A percentile compares a stretch with the other conserved stretches of the same genome.
phyloP scores from a whole-genome alignment of 2,113 vertebrate genomes.

The Pteronura brasiliensis region DNA sequence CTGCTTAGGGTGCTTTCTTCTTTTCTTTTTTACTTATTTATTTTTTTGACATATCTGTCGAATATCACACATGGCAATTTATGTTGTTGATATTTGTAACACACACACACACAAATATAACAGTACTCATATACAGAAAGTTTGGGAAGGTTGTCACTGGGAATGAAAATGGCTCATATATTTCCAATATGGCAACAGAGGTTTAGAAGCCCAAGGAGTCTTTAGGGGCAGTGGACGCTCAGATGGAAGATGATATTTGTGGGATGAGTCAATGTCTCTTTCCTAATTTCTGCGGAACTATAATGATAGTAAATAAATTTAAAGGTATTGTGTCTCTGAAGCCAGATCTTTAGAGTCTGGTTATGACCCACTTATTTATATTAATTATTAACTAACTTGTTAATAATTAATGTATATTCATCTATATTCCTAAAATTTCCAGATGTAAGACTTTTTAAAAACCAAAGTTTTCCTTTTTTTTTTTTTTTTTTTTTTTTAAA shows the following conservation, averaged over 20 bases:
- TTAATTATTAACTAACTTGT: background rate
- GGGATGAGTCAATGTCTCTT: background rate
- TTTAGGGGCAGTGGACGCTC: background rate
- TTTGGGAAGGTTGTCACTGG: background rate
- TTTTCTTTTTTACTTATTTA: no score
- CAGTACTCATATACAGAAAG: background rate
- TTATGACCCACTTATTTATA: background rate
- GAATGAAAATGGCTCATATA: background rate
- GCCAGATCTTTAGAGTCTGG: background rate
- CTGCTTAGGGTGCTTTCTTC: background rate
- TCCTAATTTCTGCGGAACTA: background rate
- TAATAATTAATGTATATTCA: background rate
- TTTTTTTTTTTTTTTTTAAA: background rate
- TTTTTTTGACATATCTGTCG: background rate
- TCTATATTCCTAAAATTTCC: background rate
- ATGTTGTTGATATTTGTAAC: background rate
- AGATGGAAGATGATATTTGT: background rate
- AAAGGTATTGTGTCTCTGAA: background rate
- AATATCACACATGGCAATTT: background rate
- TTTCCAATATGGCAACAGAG: background rate
- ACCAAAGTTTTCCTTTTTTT: background rate
- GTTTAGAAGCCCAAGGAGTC: background rate
- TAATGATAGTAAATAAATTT: background rate
- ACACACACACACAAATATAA: background rate
- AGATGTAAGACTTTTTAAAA: background rate